These are phyloP conservation scores for Halocynthia roretzi DNA, from an alignment of 23 tunicate species.

Conservation along the genomic window DNA sequence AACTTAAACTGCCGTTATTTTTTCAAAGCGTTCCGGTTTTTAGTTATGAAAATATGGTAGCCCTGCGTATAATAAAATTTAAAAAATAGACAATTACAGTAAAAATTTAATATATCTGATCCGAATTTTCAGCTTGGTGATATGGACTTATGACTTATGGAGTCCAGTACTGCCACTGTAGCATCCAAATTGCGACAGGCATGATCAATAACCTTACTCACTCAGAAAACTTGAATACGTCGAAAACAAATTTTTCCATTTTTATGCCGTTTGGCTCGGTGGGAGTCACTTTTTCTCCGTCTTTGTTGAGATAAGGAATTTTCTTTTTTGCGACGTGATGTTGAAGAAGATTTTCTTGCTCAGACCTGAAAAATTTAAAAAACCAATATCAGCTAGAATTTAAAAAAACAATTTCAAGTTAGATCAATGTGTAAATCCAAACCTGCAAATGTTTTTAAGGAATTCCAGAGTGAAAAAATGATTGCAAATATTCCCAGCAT, in stretches of 20 bases:
- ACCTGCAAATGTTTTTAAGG: slow-evolving; percentile 78
- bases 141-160: no score
- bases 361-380: slow-evolving; percentile 8
- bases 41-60: neutral
- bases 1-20: neutral
- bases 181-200: no score
- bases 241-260: slow-evolving; percentile 98
- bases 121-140: no score
- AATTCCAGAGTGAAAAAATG: slow-evolving; percentile 87
- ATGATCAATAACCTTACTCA: no score
- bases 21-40: neutral
- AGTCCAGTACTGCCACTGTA: no score
- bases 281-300: slow-evolving; percentile 60
- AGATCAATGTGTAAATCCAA: neutral
- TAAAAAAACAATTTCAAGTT: neutral
- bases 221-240: slow-evolving; percentile 91
- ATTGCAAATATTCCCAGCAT: slow-evolving; percentile 99
- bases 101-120: no score
- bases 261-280: slow-evolving; percentile 82
- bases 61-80: neutral
- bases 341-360: slow-evolving; percentile 40
- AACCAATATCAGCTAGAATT: neutral
- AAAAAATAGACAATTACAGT: neutral
- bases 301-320: slow-evolving; percentile 59
- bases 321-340: slow-evolving; percentile 96